Percentiles rank a stretch among this genome's conserved stretches.
phyloP scores from a whole-genome alignment of 2,797 vertebrate species.

The Ficedula albicollis region DNA sequence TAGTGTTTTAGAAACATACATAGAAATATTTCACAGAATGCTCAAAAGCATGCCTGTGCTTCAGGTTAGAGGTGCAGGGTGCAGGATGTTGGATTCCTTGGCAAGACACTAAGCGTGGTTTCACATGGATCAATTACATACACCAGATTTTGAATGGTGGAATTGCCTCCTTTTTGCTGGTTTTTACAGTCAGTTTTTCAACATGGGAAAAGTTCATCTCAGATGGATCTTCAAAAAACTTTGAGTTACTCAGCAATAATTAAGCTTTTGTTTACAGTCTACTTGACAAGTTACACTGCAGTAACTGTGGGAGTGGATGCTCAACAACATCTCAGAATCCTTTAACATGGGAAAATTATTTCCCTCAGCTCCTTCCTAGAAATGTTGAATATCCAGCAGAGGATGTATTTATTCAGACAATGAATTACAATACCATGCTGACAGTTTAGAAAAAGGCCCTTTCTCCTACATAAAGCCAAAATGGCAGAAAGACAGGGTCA shows the following conservation, averaged over 20 bases:
- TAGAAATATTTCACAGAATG: not conserved
- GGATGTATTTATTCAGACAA: not conserved
- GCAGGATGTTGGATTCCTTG: not conserved
- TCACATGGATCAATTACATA: not conserved
- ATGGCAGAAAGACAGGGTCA: not conserved
- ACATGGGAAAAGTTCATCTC: not conserved
- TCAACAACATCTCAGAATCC: not conserved
- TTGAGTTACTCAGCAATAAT: not conserved
- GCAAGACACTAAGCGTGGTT: not conserved
- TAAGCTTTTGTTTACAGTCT: not conserved
- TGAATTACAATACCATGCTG: not conserved
- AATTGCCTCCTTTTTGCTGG: not conserved
- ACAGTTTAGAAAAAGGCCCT: not conserved
- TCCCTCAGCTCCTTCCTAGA: not conserved
- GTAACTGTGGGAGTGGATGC: not conserved
- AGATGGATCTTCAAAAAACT: not conserved
- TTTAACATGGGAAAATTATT: not conserved
- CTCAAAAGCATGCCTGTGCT: not conserved
- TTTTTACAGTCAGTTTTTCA: not conserved
- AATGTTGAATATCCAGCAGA: not conserved
- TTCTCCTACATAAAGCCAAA: not conserved
- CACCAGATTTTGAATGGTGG: not conserved
- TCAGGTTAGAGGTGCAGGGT: not conserved
- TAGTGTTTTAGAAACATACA: not conserved
- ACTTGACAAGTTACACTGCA: not conserved